Base-by-base conservation (phyloP, 2,113 vertebrate genomes). In the Antennarius striatus region DNA sequence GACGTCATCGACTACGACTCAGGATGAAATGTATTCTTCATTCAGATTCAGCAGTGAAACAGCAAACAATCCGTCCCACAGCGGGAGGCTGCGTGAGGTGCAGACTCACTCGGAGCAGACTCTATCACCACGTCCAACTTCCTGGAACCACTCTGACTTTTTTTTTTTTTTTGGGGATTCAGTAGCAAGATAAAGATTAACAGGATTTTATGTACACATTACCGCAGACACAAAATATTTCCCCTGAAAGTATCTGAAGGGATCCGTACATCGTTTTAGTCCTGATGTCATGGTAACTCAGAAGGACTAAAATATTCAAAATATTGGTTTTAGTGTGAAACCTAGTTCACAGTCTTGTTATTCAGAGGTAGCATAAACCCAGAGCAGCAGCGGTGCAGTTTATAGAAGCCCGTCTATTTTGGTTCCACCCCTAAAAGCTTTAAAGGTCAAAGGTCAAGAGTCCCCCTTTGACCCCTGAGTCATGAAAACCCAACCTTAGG, bases 391-490 rank as follows among this genome's bases (percentile, higher is more conserved):
- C 40, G 47, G 48, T 16, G 45, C 63, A 73, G 57, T 77, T 72
- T 58, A 65, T 63, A 77, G 75, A 63, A 6, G 16, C 17, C 4
- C 15, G 56, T 17, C 73, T 73, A 63, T 71, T 74, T 55, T 76
- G 46, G 61, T 59, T 55, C 65, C 71, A 82, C 57, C 75, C 86
- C 77, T 65, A 79, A 72, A 66, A 75, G 83, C 83, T 87, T 84
- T 58, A 73, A 59, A 45, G 81, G 83, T 87, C 81, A 90, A 88
- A 88, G 88, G 88, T 87, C 85, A 88, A 82, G 70, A 56, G 64
- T 72, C 69, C 64, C 64, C 78, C 79, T 81, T 75, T 82, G 77
- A 86, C 80, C 85, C 49, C 15, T 0, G 49, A 66, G 85, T 81
- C 73, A 82, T 74, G 54, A 82, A 79, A 84, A 85, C 81, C 76